These are phyloP conservation scores for Ceratina japonica DNA, from an alignment of 1,140 invertebrate genomes.

Conservation along the genomic window DNA sequence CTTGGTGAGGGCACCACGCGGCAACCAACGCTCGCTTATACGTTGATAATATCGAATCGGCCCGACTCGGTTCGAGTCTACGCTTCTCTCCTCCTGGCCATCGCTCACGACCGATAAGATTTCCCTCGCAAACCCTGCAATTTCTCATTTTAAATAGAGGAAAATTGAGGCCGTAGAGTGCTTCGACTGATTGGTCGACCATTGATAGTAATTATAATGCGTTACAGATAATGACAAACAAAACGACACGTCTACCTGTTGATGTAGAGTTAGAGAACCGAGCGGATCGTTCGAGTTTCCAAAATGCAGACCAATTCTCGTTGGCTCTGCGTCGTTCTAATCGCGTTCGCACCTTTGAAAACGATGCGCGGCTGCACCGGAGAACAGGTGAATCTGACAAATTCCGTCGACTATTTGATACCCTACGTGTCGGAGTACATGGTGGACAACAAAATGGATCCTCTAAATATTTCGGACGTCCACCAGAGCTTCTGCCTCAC, in stretches of 20 bases:
- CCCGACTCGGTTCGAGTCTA: not conserved
- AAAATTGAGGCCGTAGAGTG: not conserved
- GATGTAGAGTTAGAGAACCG: too few species aligned
- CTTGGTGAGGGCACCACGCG: conserved; percentile 18
- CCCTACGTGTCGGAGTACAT: not conserved
- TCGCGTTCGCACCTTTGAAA: not conserved
- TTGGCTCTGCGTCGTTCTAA: not conserved
- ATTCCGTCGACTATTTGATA: not conserved
- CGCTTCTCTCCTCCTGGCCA: not conserved
- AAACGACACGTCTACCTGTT: too few species aligned
- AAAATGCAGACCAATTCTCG: too few species aligned
- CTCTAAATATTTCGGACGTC: not conserved
- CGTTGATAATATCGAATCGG: conserved; percentile 21
- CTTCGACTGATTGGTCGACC: too few species aligned
- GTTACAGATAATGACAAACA: too few species aligned
- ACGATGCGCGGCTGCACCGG: too few species aligned
- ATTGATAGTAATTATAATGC: too few species aligned
- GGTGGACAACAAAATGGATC: not conserved
- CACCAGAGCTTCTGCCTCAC: conserved; percentile 6
- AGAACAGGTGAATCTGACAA: conserved; percentile 5
- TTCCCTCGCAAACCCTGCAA: not conserved
- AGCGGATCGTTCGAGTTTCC: too few species aligned
- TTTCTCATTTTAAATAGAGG: not conserved
- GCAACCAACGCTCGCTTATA: not conserved
- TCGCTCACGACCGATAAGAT: not conserved